These are phyloP conservation scores for Mongoloraphidia duomilia DNA, from an alignment of 2,888 invertebrate species.

Conservation along the genomic window DNA sequence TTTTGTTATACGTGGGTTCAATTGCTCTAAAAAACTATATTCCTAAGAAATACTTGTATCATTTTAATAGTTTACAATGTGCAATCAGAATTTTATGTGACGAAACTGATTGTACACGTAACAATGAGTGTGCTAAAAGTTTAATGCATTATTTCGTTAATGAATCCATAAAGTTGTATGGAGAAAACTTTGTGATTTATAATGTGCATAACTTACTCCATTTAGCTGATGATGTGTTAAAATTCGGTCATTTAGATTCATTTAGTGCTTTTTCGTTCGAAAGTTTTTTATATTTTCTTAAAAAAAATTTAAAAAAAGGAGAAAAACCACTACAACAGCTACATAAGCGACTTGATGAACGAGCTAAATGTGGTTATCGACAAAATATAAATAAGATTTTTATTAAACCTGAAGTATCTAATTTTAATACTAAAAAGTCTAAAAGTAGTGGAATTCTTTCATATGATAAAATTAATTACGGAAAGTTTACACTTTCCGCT, in stretches of 20 bases:
- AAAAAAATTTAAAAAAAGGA: background rate
- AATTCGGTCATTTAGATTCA: conserved; percentile 2
- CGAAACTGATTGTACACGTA: background rate
- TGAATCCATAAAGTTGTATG: background rate
- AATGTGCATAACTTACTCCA: conserved; percentile 5
- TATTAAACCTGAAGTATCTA: conserved; percentile 3
- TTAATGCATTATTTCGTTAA: background rate
- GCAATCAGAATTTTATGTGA: background rate
- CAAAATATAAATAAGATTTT: background rate
- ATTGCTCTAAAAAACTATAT: conserved; percentile 6
- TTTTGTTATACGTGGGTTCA: conserved; percentile 15
- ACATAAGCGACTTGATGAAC: background rate
- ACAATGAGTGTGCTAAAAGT: background rate
- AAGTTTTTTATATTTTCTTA: background rate
- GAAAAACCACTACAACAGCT: conserved; percentile 2
- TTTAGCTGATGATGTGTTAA: conserved; percentile 1
- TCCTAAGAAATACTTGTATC: background rate
- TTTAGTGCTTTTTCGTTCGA: conserved; percentile 6
- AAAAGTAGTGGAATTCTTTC: background rate
- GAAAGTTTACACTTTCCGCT: conserved; percentile 2
- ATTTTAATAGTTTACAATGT: background rate
- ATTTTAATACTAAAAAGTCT: conserved; percentile 5
- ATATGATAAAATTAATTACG: conserved; percentile 4
- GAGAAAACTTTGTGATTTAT: background rate
- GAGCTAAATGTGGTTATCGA: background rate